Conservation (phyloP, 1,140 invertebrate genomes). For the Polypedilum pembai region DNA sequence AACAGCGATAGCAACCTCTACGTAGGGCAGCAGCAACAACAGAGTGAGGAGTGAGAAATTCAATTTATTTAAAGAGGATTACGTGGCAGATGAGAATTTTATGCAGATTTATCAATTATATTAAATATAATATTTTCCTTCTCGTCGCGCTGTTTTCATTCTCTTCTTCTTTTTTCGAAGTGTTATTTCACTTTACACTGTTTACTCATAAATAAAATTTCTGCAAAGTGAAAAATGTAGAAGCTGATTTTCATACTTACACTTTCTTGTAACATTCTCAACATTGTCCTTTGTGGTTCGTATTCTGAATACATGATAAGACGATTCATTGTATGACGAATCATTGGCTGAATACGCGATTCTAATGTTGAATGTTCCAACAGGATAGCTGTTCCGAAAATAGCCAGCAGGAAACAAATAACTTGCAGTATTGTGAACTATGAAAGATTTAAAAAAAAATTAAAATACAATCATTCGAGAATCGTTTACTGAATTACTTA, state of each 20-base stretch:
- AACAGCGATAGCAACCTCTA: not conserved
- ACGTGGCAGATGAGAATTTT: constrained; percentile 16
- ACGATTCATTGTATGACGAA: constrained; percentile 58
- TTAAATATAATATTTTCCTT: not conserved
- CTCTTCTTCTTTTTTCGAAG: constrained; percentile 7
- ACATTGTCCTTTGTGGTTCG: constrained; percentile 55
- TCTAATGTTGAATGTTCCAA: constrained; percentile 70
- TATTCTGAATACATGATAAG: constrained; percentile 56
- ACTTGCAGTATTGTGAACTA: constrained; percentile 63
- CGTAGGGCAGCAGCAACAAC: not conserved
- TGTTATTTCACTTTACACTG: not conserved
- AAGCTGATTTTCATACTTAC: constrained; percentile 53
- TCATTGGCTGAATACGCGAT: constrained; percentile 65
- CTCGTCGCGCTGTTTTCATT: not conserved
- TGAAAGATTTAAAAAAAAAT: not conserved
- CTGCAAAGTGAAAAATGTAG: too few species aligned
- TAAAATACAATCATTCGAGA: not conserved
- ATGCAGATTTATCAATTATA: constrained; percentile 8
- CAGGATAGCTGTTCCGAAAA: constrained; percentile 67
- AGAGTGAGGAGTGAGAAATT: not conserved
- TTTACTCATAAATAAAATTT: not conserved
- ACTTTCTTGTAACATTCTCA: constrained; percentile 76
- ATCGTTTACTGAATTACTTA: constrained; percentile 12
- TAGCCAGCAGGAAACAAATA: constrained; percentile 59
- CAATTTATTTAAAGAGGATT: constrained; percentile 19